Conservation (phyloP, 1,140 invertebrate species). For the Belonocnema kinseyi region DNA sequence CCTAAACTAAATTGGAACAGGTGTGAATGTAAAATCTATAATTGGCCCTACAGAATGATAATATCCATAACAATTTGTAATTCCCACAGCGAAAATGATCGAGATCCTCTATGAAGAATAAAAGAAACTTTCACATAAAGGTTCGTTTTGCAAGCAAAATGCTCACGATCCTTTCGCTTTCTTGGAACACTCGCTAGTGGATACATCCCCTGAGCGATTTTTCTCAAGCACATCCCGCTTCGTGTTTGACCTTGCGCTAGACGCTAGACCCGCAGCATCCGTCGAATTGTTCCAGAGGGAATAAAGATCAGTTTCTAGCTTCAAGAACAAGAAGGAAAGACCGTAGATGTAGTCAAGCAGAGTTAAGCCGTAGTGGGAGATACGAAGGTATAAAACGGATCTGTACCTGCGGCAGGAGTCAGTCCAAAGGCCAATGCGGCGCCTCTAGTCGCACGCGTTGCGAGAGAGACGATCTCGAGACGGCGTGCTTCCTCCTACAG, state of each 20-base stretch:
- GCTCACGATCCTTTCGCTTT: slow-evolving; percentile 37
- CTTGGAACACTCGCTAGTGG: no score
- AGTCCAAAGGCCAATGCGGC: slow-evolving; percentile 73
- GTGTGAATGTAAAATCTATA: no score
- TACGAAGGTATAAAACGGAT: slow-evolving; percentile 75
- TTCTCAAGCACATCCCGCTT: slow-evolving; percentile 3
- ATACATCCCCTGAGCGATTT: neutral
- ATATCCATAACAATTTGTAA: no score
- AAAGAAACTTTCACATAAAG: no score
- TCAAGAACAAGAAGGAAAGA: slow-evolving; percentile 46
- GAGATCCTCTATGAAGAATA: no score
- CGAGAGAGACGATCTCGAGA: slow-evolving; percentile 70
- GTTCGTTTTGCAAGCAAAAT: no score
- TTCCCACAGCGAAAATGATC: no score
- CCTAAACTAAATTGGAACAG: no score
- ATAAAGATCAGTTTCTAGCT: slow-evolving; percentile 56
- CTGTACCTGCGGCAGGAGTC: slow-evolving; percentile 63
- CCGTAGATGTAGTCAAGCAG: slow-evolving; percentile 40
- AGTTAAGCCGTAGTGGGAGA: slow-evolving; percentile 68
- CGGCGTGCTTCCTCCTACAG: slow-evolving; percentile 64
- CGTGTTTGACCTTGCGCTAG: slow-evolving; percentile 60
- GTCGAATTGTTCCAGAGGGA: slow-evolving; percentile 55
- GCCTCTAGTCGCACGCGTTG: slow-evolving; percentile 73
- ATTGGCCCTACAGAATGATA: no score
- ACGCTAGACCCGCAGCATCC: slow-evolving; percentile 53